Base-by-base conservation (phyloP, 2,888 invertebrate genomes). In the Callyntrura sp. region DNA sequence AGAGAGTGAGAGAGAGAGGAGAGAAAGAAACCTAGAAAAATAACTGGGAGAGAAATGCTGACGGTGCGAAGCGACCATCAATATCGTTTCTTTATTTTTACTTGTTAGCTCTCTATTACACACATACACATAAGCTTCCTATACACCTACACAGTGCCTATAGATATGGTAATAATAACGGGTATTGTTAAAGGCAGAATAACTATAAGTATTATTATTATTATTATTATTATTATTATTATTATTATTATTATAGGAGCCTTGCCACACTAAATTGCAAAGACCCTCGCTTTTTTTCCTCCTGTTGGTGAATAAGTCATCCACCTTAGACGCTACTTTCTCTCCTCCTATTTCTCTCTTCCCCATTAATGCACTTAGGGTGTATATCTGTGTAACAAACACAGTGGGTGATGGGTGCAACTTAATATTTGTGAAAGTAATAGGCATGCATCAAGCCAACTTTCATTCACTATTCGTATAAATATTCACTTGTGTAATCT, bases 41-140 rank as follows among this genome's bases (percentile, higher is more conserved):
- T 62, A 86, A 86, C 65, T 65, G 73, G 14, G 70, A 45, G 48
- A 86, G 90, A 90, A 82, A 82, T 90, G 90, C 90, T 90, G 90
- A 90, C 90, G 76, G 51, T 82, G 90, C 90, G 76, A 51, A 76
- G 90, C 90, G 82, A 81, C 82, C 90, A 90, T 90, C 90, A 90
- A 90, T 86, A 90, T 90, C 82, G 86, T 86, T 78, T 85, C 78
- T 85, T 60, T n/a, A 70, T 81, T 68, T 20, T 81, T 62, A 17
- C 51, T 43, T 48, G 68, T 28, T 25, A 20, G 48, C 70, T 68
- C 79, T 55, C 55, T 28, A 57, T 55, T 14, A 55, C 55, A 55
- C 70, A 28, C 5, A 73, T 73, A 4, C 25, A 14, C 28, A 35
- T 35, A 35, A 35, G 35, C 6, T 6, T 6, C 35, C 35, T 35